Conservation (phyloP, 2,888 invertebrate species). For the Euzophera pinguis region DNA sequence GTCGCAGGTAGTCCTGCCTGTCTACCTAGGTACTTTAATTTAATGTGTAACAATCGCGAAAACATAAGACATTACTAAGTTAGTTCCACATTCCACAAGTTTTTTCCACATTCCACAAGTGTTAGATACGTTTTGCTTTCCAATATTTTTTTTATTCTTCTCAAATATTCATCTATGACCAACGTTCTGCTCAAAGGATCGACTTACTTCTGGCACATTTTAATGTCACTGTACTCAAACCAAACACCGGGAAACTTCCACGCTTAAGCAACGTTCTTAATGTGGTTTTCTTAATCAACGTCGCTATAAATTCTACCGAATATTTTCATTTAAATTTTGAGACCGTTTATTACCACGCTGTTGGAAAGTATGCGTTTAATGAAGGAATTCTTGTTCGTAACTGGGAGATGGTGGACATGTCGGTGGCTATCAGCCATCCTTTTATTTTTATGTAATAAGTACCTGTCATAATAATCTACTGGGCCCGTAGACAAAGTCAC, state of each 20-base stretch:
- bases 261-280: constrained; percentile 18
- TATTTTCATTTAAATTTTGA: constrained; percentile 67
- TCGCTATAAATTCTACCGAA: constrained; percentile 54
- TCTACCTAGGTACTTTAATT: too few species aligned
- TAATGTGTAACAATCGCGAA: too few species aligned
- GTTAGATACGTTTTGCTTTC: too few species aligned
- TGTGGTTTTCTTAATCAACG: constrained; percentile 53
- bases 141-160: too few species aligned
- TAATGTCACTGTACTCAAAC: background rate
- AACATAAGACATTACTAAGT: too few species aligned
- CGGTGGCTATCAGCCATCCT: background rate
- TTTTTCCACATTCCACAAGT: too few species aligned
- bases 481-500: too few species aligned
- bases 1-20: too few species aligned
- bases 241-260: background rate
- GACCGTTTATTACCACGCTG: constrained; percentile 42
- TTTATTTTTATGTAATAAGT: background rate
- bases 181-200: too few species aligned
- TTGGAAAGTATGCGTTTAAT: constrained; percentile 57
- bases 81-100: too few species aligned
- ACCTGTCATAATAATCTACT: background rate
- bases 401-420: background rate
- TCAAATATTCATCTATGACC: too few species aligned
- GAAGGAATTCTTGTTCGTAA: constrained; percentile 49
- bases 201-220: background rate